Conservation (phyloP, 2,888 invertebrate genomes). For the Mystacides longicornis region DNA sequence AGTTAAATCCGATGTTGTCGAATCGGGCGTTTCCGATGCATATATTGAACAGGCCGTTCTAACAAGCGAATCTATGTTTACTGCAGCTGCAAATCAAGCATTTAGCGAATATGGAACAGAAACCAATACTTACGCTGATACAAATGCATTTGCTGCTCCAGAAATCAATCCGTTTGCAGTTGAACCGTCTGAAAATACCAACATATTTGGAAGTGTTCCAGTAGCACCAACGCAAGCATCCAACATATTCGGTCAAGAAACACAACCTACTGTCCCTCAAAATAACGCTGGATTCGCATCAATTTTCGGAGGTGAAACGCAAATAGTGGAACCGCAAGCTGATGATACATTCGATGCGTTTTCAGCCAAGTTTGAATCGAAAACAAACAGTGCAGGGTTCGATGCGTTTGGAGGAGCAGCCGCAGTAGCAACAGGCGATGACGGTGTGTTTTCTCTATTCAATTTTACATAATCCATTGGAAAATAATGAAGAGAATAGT, state of each 20-base stretch:
- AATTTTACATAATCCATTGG: neutral
- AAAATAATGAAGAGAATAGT: neutral
- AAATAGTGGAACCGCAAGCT: conserved; percentile 28
- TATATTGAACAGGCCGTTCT: conserved; percentile 6
- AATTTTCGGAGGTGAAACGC: conserved; percentile 18
- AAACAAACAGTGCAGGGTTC: conserved; percentile 43
- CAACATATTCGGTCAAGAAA: conserved; percentile 15
- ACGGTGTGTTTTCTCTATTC: conserved; percentile 23
- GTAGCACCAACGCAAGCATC: neutral
- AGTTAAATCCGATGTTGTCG: conserved; percentile 6
- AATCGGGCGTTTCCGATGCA: conserved; percentile 10
- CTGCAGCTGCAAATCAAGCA: conserved; percentile 1
- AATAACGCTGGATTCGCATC: conserved; percentile 11
- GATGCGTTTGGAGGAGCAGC: conserved; percentile 44
- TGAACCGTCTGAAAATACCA: conserved; percentile 6
- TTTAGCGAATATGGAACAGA: neutral
- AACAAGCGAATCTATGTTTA: conserved; percentile 6
- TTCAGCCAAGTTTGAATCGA: conserved; percentile 79
- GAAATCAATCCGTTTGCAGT: conserved; percentile 22
- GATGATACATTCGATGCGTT: conserved; percentile 77
- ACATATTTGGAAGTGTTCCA: conserved; percentile 7
- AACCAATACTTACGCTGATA: neutral
- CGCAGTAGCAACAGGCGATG: conserved; percentile 24
- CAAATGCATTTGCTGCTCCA: conserved; percentile 8
- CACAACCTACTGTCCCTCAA: neutral